These are phyloP conservation scores for Cheilosia urbana DNA, from an alignment of 2,888 invertebrate species.

Conservation along the genomic window DNA sequence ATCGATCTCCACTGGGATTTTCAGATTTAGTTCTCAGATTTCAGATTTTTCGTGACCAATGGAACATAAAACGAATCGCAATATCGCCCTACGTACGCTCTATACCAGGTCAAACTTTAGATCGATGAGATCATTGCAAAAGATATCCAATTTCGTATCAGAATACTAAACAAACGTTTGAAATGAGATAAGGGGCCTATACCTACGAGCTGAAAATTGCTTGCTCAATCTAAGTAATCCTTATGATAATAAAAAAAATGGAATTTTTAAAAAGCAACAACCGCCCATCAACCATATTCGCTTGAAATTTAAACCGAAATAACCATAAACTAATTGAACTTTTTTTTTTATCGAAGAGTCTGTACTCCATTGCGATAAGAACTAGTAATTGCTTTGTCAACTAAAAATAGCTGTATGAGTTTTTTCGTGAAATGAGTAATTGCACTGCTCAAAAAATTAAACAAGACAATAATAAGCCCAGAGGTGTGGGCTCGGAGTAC, in stretches of 20 bases:
- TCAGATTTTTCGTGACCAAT: too few relatives aligned
- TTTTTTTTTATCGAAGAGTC: not conserved
- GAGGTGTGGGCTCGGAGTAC: too few relatives aligned
- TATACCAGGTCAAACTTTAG: not conserved
- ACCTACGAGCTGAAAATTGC: too few relatives aligned
- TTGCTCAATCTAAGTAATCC: not conserved
- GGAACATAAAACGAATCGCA: too few relatives aligned
- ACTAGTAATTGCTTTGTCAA: conserved; percentile 1
- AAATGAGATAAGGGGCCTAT: not conserved
- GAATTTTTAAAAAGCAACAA: not conserved
- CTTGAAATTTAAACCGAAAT: not conserved
- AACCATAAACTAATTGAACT: not conserved
- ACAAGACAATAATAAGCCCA: not conserved
- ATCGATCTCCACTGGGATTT: too few relatives aligned
- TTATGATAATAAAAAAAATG: not conserved
- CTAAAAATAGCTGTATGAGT: not conserved
- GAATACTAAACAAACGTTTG: not conserved
- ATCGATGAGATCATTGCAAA: not conserved
- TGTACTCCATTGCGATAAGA: not conserved
- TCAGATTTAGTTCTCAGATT: too few relatives aligned
- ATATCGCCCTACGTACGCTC: too few relatives aligned
- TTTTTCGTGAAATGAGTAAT: not conserved
- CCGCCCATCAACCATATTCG: not conserved
- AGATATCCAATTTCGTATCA: not conserved
- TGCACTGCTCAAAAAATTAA: not conserved